Base-by-base conservation (phyloP, 2,888 invertebrate species). In the Tenthredo livida region DNA sequence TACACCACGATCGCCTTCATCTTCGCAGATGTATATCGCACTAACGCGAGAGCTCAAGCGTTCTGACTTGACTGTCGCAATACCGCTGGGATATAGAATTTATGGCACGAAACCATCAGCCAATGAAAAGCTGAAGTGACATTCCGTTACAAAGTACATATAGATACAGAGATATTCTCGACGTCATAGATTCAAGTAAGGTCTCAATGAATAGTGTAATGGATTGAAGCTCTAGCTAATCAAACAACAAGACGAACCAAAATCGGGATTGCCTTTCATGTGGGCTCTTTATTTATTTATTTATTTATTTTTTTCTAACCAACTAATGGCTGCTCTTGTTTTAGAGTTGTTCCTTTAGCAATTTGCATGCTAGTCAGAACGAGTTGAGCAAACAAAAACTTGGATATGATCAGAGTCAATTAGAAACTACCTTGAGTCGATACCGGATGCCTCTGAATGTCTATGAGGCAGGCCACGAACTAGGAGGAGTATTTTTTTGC, bases 371-470 rank as follows among this genome's bases (percentile, higher is more conserved):
- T 15, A 12, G 43, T 73, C 15, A 43, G 73, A 47, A n/a, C 43
- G 25, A 40, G 40, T 43, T 21, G 1, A 12, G 73, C 73, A 40
- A 73, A 73, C 17, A 73, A 43, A 43, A 40, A 43, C 21, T 73
- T n/a, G 7, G 12, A 17, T n/a, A 21, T 73, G 43, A 73, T 21
- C 73, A 73, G 12, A 43, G 73, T 40, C n/a, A 73, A 40, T 43
- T 9, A 21, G 73, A 40, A 73, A 47, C 21, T 73, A 73, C 73
- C 73, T 73, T n/a, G 17, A 67, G 67, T 33, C 10, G 33, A 33
- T 67, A 5, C 67, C 73, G 40, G 21, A 40, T 72, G 29, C 10
- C 37, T 33, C 0, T 43, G 15, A 40, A 73, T 43, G n/a, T 77
- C 40, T 84, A 25, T 37, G 33, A 15, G 33, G 29, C n/a, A 80